A percentile compares a stretch with the other conserved stretches of the same genome.
Evolutionary conservation across 2,797 vertebrate genomes (phyloP).

Genomic region (Halcyon badia): DNA sequence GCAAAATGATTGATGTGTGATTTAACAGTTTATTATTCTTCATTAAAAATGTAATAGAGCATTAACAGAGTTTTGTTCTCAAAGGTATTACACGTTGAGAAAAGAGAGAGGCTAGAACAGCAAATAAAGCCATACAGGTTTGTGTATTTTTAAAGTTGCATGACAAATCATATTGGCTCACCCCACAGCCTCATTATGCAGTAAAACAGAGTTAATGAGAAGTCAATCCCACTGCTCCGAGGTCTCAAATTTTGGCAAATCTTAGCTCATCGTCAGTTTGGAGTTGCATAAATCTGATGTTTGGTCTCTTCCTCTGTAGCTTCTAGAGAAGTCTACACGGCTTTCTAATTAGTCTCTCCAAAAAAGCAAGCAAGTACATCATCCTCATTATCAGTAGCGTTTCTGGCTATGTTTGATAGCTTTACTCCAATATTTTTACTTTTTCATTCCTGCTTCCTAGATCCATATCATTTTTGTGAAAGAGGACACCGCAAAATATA

Average conservation of each 20-base stretch:
- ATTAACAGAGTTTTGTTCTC: slow-evolving; percentile 39
- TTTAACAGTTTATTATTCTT: slow-evolving; percentile 66
- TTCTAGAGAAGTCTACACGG: neutral
- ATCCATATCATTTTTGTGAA: neutral
- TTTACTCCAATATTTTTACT: neutral
- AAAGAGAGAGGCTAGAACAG: neutral
- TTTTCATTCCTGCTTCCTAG: neutral
- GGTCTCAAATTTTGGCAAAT: neutral
- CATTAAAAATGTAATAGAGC: slow-evolving; percentile 66
- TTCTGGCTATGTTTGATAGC: neutral
- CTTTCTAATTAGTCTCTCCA: neutral
- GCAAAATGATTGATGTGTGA: slow-evolving; percentile 54
- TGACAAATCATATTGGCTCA: neutral
- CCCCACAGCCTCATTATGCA: neutral
- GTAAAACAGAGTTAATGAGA: neutral
- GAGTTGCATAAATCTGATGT: neutral
- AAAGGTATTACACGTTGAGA: neutral
- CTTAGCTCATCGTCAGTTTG: neutral
- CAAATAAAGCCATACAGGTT: neutral
- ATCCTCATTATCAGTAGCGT: neutral
- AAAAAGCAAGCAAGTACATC: neutral
- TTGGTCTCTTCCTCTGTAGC: neutral
- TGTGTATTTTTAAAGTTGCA: slow-evolving; percentile 14
- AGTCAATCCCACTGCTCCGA: neutral
- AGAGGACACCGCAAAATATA: neutral